Evolutionary conservation across 2,888 invertebrate genomes (phyloP).

Genomic region (Plebejus melissa): DNA sequence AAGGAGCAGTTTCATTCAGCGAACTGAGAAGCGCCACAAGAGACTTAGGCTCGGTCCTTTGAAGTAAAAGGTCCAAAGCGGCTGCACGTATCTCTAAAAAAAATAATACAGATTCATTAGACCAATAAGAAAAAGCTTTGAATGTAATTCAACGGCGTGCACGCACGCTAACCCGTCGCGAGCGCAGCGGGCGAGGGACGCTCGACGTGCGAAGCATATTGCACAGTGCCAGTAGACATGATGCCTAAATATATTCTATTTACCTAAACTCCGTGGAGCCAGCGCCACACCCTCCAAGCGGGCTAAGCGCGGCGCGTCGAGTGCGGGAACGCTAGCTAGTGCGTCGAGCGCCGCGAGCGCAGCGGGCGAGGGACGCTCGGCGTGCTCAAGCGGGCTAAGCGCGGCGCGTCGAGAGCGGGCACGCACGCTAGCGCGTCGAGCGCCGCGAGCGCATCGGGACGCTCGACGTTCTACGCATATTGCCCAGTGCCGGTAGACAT

Average conservation of each 20-base stretch:
- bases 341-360: constrained; percentile 44
- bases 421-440: constrained; percentile 41
- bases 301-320: constrained; percentile 31
- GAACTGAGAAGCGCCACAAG: constrained; percentile 39
- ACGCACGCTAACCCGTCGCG: constrained; percentile 41
- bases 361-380: constrained; percentile 37
- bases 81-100: constrained; percentile 46
- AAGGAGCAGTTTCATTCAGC: constrained; percentile 37
- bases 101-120: neutral
- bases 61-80: constrained; percentile 49
- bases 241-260: neutral
- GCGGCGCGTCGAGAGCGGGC: constrained; percentile 33
- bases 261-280: constrained; percentile 30
- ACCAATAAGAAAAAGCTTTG: neutral
- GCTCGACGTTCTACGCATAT: no score
- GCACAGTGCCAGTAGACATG: constrained; percentile 48
- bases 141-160: constrained; percentile 23
- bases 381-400: constrained; percentile 44
- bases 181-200: constrained; percentile 34
- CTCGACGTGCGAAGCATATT: no score
- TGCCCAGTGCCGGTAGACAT: constrained; percentile 48
- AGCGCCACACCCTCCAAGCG: constrained; percentile 33
- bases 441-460: constrained; percentile 40
- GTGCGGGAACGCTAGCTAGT: constrained; percentile 36
- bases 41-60: constrained; percentile 37